Conservation (phyloP, 2,797 vertebrate species). For the Sandelia bainsii region DNA sequence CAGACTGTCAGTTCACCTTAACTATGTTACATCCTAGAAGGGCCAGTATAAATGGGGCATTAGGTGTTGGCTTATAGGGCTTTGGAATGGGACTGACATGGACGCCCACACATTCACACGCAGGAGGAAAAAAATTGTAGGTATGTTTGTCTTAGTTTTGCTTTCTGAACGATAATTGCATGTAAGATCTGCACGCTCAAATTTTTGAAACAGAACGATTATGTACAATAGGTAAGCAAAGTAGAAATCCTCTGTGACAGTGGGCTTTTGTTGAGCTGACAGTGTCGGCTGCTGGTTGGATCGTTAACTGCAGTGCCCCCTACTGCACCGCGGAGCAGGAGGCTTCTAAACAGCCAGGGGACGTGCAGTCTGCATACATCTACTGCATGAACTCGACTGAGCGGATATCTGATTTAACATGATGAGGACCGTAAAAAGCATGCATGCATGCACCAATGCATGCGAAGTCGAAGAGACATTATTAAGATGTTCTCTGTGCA, state of each 20-base stretch:
- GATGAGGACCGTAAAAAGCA: not conserved
- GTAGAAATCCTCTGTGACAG: constrained; percentile 6
- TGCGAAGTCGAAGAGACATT: not conserved
- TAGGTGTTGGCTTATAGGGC: constrained; percentile 55
- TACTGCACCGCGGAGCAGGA: constrained; percentile 30
- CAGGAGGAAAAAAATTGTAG: constrained; percentile 84
- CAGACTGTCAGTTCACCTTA: constrained; percentile 77
- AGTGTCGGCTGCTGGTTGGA: constrained; percentile 87
- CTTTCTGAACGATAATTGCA: constrained; percentile 16
- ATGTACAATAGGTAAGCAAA: not conserved
- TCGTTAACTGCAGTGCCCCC: constrained; percentile 80
- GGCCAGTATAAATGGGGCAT: constrained; percentile 82
- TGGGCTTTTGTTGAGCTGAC: constrained; percentile 83
- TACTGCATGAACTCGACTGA: not conserved
- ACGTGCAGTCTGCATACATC: constrained; percentile 11
- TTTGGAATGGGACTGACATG: constrained; percentile 81
- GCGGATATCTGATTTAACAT: not conserved
- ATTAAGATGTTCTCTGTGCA: not conserved
- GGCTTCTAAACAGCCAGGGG: constrained; percentile 9
- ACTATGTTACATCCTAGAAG: constrained; percentile 75
- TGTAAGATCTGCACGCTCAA: not conserved
- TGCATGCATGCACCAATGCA: no score
- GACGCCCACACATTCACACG: constrained; percentile 79
- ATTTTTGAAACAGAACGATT: not conserved
- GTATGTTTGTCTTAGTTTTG: constrained; percentile 75